Evolutionary conservation across 2,797 vertebrate genomes (phyloP).

Genomic region (Rachycentron canadum): DNA sequence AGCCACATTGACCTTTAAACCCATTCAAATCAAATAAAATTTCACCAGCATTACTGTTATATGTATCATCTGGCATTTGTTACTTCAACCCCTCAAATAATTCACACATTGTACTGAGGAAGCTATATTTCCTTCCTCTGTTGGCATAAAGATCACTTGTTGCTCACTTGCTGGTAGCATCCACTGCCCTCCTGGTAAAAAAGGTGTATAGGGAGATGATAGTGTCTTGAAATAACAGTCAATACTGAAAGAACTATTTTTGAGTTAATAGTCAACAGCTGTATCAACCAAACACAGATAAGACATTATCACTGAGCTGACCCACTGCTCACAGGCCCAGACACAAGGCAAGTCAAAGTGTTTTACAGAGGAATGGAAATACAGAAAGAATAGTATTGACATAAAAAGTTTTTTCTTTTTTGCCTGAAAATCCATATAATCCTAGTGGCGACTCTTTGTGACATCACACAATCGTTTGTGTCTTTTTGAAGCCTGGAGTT

Average conservation of each 20-base stretch:
- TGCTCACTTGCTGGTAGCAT: no score
- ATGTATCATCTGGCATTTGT: background rate
- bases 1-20: background rate
- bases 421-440: no score
- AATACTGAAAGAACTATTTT: no score
- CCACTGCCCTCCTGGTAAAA: background rate
- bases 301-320: no score
- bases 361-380: no score
- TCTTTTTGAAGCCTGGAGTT: no score
- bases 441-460: no score
- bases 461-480: no score
- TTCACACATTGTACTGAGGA: background rate
- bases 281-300: background rate
- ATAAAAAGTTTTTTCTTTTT: no score
- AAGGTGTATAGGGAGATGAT: background rate
- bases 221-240: background rate
- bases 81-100: background rate
- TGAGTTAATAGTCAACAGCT: background rate
- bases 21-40: background rate
- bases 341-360: no score
- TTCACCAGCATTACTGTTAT: background rate
- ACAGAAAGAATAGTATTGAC: no score
- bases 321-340: background rate
- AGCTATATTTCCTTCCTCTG: background rate
- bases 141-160: no score